A percentile compares a stretch with the other conserved stretches of the same genome.
phyloP scores from a whole-genome alignment of 2,888 invertebrate species.

The Agapetus fuscipes region DNA sequence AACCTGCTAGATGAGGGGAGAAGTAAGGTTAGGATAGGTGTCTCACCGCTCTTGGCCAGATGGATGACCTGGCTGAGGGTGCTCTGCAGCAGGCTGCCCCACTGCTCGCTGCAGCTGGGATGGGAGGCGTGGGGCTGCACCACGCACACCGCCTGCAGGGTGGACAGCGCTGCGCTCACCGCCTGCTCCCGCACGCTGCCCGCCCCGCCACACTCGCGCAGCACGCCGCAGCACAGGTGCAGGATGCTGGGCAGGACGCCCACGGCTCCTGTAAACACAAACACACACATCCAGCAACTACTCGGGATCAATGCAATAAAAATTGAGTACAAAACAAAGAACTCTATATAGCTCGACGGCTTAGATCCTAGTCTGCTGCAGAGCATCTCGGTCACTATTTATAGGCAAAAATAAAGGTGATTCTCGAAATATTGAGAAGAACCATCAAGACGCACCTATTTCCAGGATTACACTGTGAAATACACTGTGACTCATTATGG shows the following conservation, averaged over 20 bases:
- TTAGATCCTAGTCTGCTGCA: too few relatives aligned
- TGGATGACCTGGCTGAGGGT: conserved; percentile 85
- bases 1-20: too few relatives aligned
- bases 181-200: conserved; percentile 47
- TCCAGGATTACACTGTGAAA: too few relatives aligned
- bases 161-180: conserved; percentile 61
- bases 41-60: conserved; percentile 68
- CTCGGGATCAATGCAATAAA: background rate
- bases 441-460: too few relatives aligned
- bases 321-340: too few relatives aligned
- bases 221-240: conserved; percentile 82
- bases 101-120: conserved; percentile 52
- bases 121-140: conserved; percentile 50
- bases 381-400: too few relatives aligned
- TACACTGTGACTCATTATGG: too few relatives aligned
- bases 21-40: too few relatives aligned
- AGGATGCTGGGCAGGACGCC: conserved; percentile 85
- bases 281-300: background rate
- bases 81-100: conserved; percentile 77
- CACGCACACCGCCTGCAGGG: too few relatives aligned
- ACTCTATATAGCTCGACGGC: too few relatives aligned
- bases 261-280: conserved; percentile 53
- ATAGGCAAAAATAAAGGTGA: too few relatives aligned
- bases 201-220: conserved; percentile 70
- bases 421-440: too few relatives aligned